Conservation (phyloP, 2,113 vertebrate genomes). For the Thamnaconus septentrionalis region DNA sequence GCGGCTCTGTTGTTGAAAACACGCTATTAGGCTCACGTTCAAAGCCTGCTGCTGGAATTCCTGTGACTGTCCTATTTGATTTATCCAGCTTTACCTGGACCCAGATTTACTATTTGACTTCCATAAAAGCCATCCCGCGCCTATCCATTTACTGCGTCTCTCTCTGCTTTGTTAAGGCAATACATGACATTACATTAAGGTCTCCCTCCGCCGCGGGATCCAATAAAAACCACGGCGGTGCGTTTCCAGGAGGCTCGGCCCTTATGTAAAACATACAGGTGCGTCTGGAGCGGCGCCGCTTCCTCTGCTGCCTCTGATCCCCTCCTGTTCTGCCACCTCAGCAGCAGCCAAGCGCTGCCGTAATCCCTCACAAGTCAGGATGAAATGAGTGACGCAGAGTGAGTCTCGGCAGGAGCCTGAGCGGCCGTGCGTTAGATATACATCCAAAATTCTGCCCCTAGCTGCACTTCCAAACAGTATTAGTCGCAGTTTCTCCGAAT, state of each 20-base stretch:
- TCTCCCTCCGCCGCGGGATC: conserved; percentile 16
- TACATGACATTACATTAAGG: conserved; percentile 33
- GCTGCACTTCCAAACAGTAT: conserved; percentile 40
- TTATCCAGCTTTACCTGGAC: conserved; percentile 43
- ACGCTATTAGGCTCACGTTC: conserved; percentile 55
- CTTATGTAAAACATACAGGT: conserved; percentile 63
- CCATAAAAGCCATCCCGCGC: conserved; percentile 15
- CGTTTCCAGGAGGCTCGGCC: conserved; percentile 33
- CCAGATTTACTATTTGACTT: conserved; percentile 24
- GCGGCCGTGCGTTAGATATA: conserved; percentile 47
- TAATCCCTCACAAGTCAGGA: conserved; percentile 70
- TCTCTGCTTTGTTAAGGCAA: conserved; percentile 15
- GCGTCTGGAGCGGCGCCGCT: conserved; percentile 33
- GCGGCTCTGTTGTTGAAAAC: conserved; percentile 35
- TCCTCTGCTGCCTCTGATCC: conserved; percentile 51
- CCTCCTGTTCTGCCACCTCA: conserved; percentile 65
- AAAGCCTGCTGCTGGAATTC: conserved; percentile 41
- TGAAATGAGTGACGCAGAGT: conserved; percentile 66
- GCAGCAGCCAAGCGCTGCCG: conserved; percentile 59
- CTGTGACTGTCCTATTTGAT: conserved; percentile 40
- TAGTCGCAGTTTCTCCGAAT: conserved; percentile 26
- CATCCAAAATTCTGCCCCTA: conserved; percentile 42
- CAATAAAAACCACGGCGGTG: conserved; percentile 27
- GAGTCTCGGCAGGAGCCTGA: conserved; percentile 55
- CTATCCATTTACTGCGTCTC: conserved; percentile 9